Evolutionary conservation across 1,140 invertebrate species (phyloP), one percentile per base, ranked within the genome.

Genomic region (Trichomalopsis sarcophagae): DNA sequence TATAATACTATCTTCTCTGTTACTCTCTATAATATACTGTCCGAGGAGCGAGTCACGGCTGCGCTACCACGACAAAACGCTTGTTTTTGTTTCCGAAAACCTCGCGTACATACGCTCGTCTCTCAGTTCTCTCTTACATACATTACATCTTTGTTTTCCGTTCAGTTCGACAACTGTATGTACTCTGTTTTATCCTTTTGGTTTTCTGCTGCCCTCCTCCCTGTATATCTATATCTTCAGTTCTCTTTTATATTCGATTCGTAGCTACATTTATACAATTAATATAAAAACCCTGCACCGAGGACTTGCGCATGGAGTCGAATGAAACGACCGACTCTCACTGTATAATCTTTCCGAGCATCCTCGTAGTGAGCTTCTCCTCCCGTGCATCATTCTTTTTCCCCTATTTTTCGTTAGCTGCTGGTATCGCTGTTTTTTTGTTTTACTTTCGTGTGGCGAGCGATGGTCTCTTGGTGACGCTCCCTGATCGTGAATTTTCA

Each of bases 261-360:
- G 55, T 62, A 62, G 55, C 21, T 55, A 55, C 14, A 50, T 50
- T 13, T 50, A 55, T 55, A 55, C 17, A 17, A 55, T 17, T 55
- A 17, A 55, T 17, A 55, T 17, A 62, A 62, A 27, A n/a, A 71
- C 68, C 68, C 68, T 82, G 81, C 81, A 82, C 81, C 81, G 69
- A 82, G 81, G 27, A 30, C 23, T 71, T 71, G 68, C 68, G 68
- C 68, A 71, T 71, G 68, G 30, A 30, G 68, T 71, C 55, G 11
- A n/a, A 4, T 7, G 5, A 62, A 44, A 62, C 21, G 55, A n/a
- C 21, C 55, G 55, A 62, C 55, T 62, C 55, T 62, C 55, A 62
- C 55, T n/a, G 55, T 62, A 62, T 62, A n/a, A 62, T 62, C 17
- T 62, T 62, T n/a, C 55, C 55, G 55, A 21, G 55, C 55, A 62